Evolutionary conservation across 2,113 vertebrate genomes (phyloP), one percentile per base, ranked within the genome.

Genomic region (Passer montanus): DNA sequence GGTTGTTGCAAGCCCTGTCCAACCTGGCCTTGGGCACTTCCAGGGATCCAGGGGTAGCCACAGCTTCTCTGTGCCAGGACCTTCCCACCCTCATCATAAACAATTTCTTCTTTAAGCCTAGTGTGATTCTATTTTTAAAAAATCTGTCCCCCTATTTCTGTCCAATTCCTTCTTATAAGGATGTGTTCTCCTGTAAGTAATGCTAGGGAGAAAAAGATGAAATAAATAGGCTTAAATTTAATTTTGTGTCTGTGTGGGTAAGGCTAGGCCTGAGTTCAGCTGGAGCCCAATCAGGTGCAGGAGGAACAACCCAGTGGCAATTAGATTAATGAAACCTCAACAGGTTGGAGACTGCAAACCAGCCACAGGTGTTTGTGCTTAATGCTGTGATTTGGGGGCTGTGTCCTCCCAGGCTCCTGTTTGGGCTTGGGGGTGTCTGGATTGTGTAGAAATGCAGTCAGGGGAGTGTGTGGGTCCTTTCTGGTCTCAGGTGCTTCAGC

Each of bases 391-490:
- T 86, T 10, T 27, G 28, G 68, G 27, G 47, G 52, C 49, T 87
- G 0, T 37, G 35, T 49, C 44, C 26, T n/a, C 12, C 52, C 7
- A 9, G 47, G 2, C 10, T 73, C 5, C 52, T 37, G 18, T 8
- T 1, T 49, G 66, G 20, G 5, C 0, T 11, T 13, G 9, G 6
- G 4, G 28, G 7, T 10, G 16, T 41, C 3, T 75, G 20, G 30
- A 8, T 44, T 0, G 0, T 8, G 14, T 0, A 10, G 50, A 24
- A 70, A 81, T 30, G 33, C 12, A n/a, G 27, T 0, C 6, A 8
- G 62, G 1, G 2, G 17, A 11, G 5, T 17, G 1, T 0, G 1
- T 3, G 30, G 15, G 0, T 35, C 6, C 13, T 43, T 63, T 62
- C 9, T 70, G 41, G 2, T 35, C 30, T 70, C 15, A 1, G 9